A percentile compares a stretch with the other conserved stretches of the same genome.
phyloP scores from a whole-genome alignment of 1,140 invertebrate species.

The Gyrodactylus salaris region DNA sequence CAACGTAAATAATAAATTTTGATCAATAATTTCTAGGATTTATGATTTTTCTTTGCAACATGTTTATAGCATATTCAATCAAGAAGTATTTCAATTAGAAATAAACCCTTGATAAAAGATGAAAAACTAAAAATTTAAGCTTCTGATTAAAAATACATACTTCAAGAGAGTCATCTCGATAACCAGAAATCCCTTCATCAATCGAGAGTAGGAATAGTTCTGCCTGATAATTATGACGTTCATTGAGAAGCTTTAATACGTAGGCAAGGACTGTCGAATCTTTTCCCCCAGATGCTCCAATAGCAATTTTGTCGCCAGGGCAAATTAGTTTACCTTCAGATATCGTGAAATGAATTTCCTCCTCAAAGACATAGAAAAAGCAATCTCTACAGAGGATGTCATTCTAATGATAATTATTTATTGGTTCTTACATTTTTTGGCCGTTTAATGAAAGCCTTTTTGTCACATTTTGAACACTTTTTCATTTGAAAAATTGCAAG shows the following conservation, averaged over 20 bases:
- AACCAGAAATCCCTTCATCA: slow-evolving; percentile 91
- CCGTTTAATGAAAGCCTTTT: slow-evolving; percentile 12
- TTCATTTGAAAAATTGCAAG: slow-evolving; percentile 16
- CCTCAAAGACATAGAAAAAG: slow-evolving; percentile 69
- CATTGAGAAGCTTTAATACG: slow-evolving; percentile 61
- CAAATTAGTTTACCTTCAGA: slow-evolving; percentile 44
- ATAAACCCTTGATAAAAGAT: neutral
- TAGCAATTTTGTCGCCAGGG: slow-evolving; percentile 48
- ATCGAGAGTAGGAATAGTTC: slow-evolving; percentile 68
- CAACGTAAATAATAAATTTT: too few species aligned
- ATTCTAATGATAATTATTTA: slow-evolving; percentile 23
- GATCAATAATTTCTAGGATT: too few species aligned
- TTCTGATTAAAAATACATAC: slow-evolving; percentile 13
- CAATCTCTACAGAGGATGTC: slow-evolving; percentile 70
- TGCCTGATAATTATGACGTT: slow-evolving; percentile 56
- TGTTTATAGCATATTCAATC: too few species aligned
- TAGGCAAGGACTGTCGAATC: slow-evolving; percentile 74
- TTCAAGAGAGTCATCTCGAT: slow-evolving; percentile 81
- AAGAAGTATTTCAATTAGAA: neutral
- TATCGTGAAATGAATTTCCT: slow-evolving; percentile 80
- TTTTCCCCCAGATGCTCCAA: slow-evolving; percentile 88
- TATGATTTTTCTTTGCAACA: too few species aligned
- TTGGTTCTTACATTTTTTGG: slow-evolving; percentile 13
- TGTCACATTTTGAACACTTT: slow-evolving; percentile 13
- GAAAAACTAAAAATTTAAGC: slow-evolving; percentile 5